A percentile compares a stretch with the other conserved stretches of the same genome.
Evolutionary conservation across 2,888 invertebrate species (phyloP).

Genomic region (Esperia sulphurella): DNA sequence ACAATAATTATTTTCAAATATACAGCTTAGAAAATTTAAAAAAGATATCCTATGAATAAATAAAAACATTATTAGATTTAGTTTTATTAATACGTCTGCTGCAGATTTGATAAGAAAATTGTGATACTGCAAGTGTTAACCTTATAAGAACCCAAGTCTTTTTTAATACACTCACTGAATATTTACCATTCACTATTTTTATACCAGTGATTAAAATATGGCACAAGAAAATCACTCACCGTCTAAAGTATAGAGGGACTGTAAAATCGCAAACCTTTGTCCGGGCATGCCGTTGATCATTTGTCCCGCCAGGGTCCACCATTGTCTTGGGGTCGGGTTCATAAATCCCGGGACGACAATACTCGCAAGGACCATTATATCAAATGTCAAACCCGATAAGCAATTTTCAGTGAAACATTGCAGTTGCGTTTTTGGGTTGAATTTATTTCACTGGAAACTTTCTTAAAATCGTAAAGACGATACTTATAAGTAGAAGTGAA

Average conservation of each 20-base stretch:
- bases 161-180: too few relatives aligned
- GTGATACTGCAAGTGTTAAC: too few relatives aligned
- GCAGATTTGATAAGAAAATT: too few relatives aligned
- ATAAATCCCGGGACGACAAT: slow-evolving; percentile 25
- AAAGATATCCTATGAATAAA: too few relatives aligned
- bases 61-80: too few relatives aligned
- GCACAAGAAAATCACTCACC: slow-evolving; percentile 20
- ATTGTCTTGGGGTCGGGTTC: slow-evolving; percentile 31
- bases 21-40: too few relatives aligned
- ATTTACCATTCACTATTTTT: background rate
- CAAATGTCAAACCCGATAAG: slow-evolving; percentile 16
- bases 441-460: background rate
- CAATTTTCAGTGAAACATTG: slow-evolving; percentile 12
- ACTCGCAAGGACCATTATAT: slow-evolving; percentile 15
- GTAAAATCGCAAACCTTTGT: background rate
- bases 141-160: too few relatives aligned
- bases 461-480: too few relatives aligned
- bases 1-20: too few relatives aligned
- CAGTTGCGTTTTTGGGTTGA: background rate
- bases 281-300: slow-evolving; percentile 34
- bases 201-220: background rate
- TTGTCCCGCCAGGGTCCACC: slow-evolving; percentile 22
- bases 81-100: too few relatives aligned
- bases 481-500: too few relatives aligned
- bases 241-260: slow-evolving; percentile 22